Conservation (phyloP, 2,888 invertebrate genomes). For the Latrodectus elegans region DNA sequence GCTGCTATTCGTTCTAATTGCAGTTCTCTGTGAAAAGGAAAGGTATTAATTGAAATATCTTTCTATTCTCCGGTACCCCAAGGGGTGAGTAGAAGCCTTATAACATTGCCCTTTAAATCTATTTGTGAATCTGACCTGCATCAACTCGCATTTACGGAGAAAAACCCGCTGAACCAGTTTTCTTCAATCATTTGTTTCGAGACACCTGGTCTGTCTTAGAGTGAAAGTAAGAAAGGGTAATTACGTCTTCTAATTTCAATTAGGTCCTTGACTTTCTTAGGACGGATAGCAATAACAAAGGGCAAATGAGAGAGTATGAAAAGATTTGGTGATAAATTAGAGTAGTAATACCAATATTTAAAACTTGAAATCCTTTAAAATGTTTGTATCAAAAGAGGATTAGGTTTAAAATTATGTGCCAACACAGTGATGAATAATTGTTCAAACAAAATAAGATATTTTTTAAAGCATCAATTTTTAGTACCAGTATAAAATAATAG, state of each 20-base stretch:
- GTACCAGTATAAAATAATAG: no score
- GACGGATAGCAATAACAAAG: no score
- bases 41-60: slow-evolving; percentile 5
- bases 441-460: no score
- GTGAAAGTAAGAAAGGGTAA: background rate
- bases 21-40: background rate
- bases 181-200: background rate
- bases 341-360: no score
- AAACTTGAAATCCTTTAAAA: no score
- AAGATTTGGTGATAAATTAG: no score
- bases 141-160: background rate
- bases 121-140: background rate
- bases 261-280: background rate
- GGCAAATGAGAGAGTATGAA: no score
- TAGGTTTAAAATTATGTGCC: no score
- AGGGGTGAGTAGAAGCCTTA: background rate
- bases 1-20: no score
- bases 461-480: no score
- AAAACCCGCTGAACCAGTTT: slow-evolving; percentile 3
- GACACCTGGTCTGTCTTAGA: slow-evolving; percentile 2
- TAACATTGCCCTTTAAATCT: slow-evolving; percentile 5
- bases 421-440: no score
- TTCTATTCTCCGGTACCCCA: background rate
- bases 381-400: no score
- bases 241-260: background rate